Base-by-base conservation (phyloP, 2,797 vertebrate species). In the Hydrocynus forskahlii region DNA sequence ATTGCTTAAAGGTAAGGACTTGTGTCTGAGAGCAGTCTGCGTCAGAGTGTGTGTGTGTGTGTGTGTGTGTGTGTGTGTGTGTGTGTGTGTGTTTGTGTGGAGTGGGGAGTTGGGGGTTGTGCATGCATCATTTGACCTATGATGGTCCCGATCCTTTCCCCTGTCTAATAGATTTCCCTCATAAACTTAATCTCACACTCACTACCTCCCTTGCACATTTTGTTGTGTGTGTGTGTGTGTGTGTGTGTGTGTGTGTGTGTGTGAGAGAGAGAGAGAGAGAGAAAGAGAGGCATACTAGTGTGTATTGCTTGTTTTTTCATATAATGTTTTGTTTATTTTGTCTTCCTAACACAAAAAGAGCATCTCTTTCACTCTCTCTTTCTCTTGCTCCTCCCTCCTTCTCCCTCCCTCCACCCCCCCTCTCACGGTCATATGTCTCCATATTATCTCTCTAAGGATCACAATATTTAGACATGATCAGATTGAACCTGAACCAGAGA, bases 401-500 rank as follows among this genome's bases (percentile, higher is more conserved):
- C 62, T 64, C 45, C 72, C 57, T 83, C 64, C 40, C 55, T 71
- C n/a, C n/a, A n/a, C 23, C 80, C 48, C 13, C 62, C 70, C 81
- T 60, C 64, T 19, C 45, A 71, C n/a, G 52, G 79, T 78, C 80
- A 82, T 71, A 83, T 80, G 81, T 83, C 80, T 81, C 66, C 16
- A 71, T 76, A 84, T 76, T 48, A 86, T 83, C 66, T 80, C 80
- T 63, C 71, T 67, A 60, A 68, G 50, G 76, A 74, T 66, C 55
- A 75, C 79, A 84, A 84, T 86, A 79, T 87, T 86, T 81, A 83
- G 78, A 81, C 80, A 78, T 70, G 84, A 82, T 87, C 76, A 80
- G 64, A 86, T 82, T 84, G 52, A 78, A 78, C 70, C 74, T 70
- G 72, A 82, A 82, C 73, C 55, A 75, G 67, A 81, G 48, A 45